phyloP scores from a whole-genome alignment of 2,797 vertebrate genomes.

The Decapterus maruadsi region DNA sequence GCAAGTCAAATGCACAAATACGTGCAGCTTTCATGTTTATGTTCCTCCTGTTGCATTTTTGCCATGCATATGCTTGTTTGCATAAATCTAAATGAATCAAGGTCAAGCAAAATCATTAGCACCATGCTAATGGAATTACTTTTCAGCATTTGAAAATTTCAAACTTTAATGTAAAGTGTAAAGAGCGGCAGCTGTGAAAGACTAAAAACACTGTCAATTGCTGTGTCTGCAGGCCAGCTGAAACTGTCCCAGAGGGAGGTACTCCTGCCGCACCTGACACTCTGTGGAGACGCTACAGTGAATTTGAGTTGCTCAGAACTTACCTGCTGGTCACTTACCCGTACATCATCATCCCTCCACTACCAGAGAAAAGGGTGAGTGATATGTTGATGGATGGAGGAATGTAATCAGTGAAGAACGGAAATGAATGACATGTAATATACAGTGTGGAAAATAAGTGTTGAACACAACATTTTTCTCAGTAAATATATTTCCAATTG shows the following conservation, averaged over 20 bases:
- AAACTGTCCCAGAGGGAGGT: slow-evolving; percentile 85
- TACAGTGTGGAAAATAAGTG: no score
- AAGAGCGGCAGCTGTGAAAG: background rate
- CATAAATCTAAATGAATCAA: background rate
- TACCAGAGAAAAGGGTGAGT: slow-evolving; percentile 97
- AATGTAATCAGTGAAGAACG: background rate
- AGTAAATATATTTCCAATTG: no score
- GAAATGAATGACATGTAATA: background rate
- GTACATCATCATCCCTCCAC: slow-evolving; percentile 92
- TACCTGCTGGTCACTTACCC: slow-evolving; percentile 93
- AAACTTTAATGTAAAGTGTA: background rate
- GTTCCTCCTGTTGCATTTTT: background rate
- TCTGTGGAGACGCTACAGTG: slow-evolving; percentile 97
- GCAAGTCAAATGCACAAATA: background rate
- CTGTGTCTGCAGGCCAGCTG: slow-evolving; percentile 86
- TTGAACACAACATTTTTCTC: no score
- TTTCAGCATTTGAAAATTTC: background rate
- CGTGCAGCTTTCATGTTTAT: background rate
- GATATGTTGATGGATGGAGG: background rate
- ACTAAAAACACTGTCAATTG: background rate
- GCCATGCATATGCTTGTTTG: background rate
- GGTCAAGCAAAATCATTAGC: background rate
- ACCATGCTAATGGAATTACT: background rate
- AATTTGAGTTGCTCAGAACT: slow-evolving; percentile 96
- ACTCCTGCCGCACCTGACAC: slow-evolving; percentile 89